A percentile compares a stretch with the other conserved stretches of the same genome.
Conservation (phyloP, 2,113 vertebrate species). For the Caranx melampygus region DNA sequence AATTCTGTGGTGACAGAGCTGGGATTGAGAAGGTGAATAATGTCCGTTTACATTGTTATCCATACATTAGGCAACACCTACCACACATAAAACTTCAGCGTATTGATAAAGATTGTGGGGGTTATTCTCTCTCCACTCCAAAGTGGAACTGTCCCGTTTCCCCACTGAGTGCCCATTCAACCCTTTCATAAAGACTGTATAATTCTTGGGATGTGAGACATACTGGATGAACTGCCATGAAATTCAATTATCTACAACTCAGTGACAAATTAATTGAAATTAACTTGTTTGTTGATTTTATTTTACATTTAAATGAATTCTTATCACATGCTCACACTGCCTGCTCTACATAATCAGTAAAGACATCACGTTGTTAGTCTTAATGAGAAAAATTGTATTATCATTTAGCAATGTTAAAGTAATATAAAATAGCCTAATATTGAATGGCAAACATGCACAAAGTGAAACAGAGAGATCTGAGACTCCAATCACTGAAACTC, state of each 20-base stretch:
- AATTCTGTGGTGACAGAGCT: slow-evolving; percentile 45
- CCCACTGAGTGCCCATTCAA: neutral
- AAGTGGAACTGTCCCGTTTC: neutral
- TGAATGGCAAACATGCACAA: neutral
- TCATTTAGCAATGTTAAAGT: neutral
- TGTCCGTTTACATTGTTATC: slow-evolving; percentile 47
- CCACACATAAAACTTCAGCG: slow-evolving; percentile 36
- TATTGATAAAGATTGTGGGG: neutral
- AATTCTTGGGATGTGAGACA: neutral
- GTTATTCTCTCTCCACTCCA: neutral
- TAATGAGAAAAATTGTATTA: neutral
- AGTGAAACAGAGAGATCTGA: neutral
- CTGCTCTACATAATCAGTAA: neutral
- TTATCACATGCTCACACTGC: no score
- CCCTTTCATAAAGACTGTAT: neutral
- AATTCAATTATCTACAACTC: no score
- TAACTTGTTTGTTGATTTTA: no score
- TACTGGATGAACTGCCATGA: no score
- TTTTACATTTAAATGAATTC: no score
- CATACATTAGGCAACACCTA: slow-evolving; percentile 44
- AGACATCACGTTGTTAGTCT: neutral
- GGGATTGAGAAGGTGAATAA: slow-evolving; percentile 52
- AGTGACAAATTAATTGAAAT: no score
- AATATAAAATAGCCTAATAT: no score
- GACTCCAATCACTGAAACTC: neutral